Conservation (phyloP, 2,113 vertebrate species). For the Ibidorhyncha struthersii region DNA sequence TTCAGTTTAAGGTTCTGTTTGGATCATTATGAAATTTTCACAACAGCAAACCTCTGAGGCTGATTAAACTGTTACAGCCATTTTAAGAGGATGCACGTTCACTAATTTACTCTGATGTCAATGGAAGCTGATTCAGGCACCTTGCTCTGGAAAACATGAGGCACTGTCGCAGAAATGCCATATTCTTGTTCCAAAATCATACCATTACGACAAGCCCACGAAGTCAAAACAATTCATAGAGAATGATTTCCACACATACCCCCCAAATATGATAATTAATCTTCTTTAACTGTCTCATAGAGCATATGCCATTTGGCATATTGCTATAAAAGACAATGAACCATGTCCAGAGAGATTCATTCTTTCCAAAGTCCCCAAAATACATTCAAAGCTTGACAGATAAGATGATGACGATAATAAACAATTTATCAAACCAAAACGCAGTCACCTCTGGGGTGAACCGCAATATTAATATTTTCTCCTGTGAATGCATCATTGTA, state of each 20-base stretch:
- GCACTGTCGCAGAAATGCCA: background rate
- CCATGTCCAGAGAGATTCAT: background rate
- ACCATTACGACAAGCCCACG: accelerated
- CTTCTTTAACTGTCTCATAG: background rate
- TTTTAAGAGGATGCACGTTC: background rate
- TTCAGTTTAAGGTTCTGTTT: background rate
- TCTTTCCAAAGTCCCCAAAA: background rate
- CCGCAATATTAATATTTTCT: background rate
- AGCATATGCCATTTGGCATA: background rate
- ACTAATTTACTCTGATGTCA: background rate
- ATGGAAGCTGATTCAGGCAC: background rate
- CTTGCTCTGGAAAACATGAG: background rate
- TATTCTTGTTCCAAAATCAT: background rate
- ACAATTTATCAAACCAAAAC: constrained; percentile 19
- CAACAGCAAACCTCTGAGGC: background rate
- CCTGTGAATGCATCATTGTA: background rate
- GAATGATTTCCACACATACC: background rate
- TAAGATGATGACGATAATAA: background rate
- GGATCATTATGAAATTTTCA: background rate
- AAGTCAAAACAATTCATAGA: background rate
- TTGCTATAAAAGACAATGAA: background rate
- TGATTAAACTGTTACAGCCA: background rate
- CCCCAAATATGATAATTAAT: background rate
- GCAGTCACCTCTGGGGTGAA: background rate
- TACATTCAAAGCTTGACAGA: background rate